phyloP scores from a whole-genome alignment of 2,113 vertebrate genomes.

The Colistium nudipinnis region DNA sequence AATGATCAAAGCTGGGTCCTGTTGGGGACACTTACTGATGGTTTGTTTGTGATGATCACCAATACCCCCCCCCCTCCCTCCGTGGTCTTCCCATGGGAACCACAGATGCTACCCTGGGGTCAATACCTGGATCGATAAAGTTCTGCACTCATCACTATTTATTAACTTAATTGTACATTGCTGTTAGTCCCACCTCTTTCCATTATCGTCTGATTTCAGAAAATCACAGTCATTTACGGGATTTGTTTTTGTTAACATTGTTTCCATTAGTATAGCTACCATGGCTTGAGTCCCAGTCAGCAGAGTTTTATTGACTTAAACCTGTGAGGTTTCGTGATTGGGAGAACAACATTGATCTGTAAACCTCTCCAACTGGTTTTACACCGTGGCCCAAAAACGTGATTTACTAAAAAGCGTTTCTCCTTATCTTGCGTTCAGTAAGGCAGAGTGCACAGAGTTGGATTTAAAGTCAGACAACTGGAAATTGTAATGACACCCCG shows the following conservation, averaged over 20 bases:
- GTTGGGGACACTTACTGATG: background rate
- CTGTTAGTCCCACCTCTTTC: background rate
- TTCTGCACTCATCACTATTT: background rate
- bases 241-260: conserved; percentile 20
- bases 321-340: background rate
- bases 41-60: background rate
- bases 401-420: background rate
- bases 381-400: too few relatives aligned
- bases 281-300: conserved; percentile 14
- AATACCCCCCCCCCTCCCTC: background rate
- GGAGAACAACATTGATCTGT: conserved; percentile 5
- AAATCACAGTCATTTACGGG: background rate
- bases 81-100: conserved; percentile 34
- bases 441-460: background rate
- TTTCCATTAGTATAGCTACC: conserved; percentile 31
- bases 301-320: conserved; percentile 8
- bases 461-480: background rate
- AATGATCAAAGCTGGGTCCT: conserved; percentile 10
- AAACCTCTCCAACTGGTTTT: too few relatives aligned
- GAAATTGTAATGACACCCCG: background rate
- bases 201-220: background rate
- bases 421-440: background rate
- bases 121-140: conserved; percentile 51
- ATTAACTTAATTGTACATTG: background rate
- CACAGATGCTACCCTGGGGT: background rate